Evolutionary conservation across 2,888 invertebrate genomes (phyloP).

Genomic region (Lysandra bellargus): DNA sequence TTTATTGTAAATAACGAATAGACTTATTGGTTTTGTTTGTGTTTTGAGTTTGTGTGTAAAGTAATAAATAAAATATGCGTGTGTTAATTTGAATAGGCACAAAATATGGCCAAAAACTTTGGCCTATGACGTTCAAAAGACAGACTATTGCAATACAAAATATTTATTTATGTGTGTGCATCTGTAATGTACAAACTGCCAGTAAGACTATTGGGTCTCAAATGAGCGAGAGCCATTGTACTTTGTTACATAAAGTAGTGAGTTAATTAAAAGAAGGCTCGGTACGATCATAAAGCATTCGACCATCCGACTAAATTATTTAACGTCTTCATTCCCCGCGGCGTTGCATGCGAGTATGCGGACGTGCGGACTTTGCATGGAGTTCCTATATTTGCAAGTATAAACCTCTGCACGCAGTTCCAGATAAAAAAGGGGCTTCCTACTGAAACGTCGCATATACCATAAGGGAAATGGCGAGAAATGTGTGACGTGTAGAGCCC

Average conservation of each 20-base stretch:
- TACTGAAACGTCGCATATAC: slow-evolving; percentile 7
- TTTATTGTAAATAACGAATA: not conserved
- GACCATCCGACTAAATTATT: slow-evolving; percentile 76
- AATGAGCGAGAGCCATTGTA: slow-evolving; percentile 21
- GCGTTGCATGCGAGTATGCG: slow-evolving; percentile 73
- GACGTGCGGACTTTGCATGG: slow-evolving; percentile 51
- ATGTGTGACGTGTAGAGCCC: not conserved
- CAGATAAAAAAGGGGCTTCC: slow-evolving; percentile 30
- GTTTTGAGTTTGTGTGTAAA: not conserved
- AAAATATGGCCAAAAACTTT: not conserved
- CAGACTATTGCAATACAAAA: too few relatives aligned
- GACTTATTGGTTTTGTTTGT: not conserved
- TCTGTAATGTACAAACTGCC: not conserved
- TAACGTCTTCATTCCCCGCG: slow-evolving; percentile 78
- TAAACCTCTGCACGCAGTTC: slow-evolving; percentile 35
- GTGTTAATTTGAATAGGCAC: not conserved
- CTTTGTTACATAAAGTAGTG: slow-evolving; percentile 32
- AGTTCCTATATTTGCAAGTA: slow-evolving; percentile 42
- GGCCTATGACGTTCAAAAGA: too few relatives aligned
- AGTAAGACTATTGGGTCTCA: too few relatives aligned
- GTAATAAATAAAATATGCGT: not conserved
- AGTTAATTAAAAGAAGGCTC: slow-evolving; percentile 49
- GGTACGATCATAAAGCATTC: slow-evolving; percentile 66
- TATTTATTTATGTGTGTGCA: not conserved
- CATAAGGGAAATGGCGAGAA: not conserved